A percentile compares a stretch with the other conserved stretches of the same genome.
Conservation (phyloP, 2,113 vertebrate species). For the Eira barbara region DNA sequence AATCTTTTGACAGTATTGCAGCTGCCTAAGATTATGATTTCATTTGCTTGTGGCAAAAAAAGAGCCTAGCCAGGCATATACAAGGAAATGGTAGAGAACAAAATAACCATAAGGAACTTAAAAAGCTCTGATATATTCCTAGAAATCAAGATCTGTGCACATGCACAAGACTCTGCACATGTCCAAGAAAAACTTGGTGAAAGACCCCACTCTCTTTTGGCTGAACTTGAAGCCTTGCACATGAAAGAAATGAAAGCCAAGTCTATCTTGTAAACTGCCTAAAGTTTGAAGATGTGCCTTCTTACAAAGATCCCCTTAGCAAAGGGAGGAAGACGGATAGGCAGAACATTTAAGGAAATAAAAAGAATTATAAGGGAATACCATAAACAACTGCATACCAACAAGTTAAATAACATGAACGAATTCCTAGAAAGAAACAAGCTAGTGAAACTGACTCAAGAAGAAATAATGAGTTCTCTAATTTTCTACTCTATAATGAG, state of each 20-base stretch:
- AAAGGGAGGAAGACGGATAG: neutral
- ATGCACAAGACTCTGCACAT: neutral
- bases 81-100: neutral
- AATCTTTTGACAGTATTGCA: neutral
- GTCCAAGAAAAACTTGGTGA: neutral
- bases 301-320: neutral
- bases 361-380: neutral
- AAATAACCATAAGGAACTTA: neutral
- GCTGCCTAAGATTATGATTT: neutral
- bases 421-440: neutral
- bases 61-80: neutral
- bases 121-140: neutral
- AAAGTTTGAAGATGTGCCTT: neutral
- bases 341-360: neutral
- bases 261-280: neutral
- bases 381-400: neutral
- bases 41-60: neutral
- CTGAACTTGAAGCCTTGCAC: neutral
- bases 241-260: neutral
- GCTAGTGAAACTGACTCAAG: neutral
- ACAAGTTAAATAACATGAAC: neutral
- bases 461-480: neutral
- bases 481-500: neutral
- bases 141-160: neutral
- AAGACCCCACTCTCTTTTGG: neutral